Base-by-base conservation (phyloP, 2,888 invertebrate species). In the Eledone cirrhosa region DNA sequence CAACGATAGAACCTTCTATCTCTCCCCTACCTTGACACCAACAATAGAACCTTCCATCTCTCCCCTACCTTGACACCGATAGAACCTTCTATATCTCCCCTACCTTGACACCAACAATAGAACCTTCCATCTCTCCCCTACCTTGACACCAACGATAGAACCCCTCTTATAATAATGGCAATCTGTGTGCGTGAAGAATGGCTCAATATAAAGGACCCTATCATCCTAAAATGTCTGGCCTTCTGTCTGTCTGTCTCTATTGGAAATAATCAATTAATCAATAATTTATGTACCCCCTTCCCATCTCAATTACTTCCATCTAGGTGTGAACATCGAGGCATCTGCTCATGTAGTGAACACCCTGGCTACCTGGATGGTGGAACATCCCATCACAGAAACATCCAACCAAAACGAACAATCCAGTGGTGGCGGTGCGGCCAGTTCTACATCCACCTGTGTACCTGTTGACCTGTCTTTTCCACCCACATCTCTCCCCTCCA, bases 321-420 rank as follows among this genome's bases (percentile, higher is more conserved):
- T 1, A 90, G 91, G 91, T n/a, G 86, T 90, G 59, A 88, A 88
- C 33, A 91, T 91, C 41, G 92, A 92, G 78, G 87, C 91, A 27
- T 89, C 91, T 11, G 90, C 92, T 1, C 92, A 92, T 72, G 92
- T 92, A n/a, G 92, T 93, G 24, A 93, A 93, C 86, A 92, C 92
- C 84, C 86, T 94, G 78, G 93, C 93, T 8, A 93, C 93, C 5
- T 94, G 93, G 93, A 93, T 94, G 93, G 88, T 94, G 78, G 93
- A 94, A 84, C 93, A 94, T 88, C 93, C 93, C 0, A 89, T 84
- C 72, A 65, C 76, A 29, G 83, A 81, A 48, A 59, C 78, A 8
- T 11, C 47, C 76, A n/a, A 65, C 77, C 24, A 63, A 77, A 16
- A 31, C 79, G 59, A 48, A 69, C 33, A 48, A 59, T 27, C 80